Percentiles rank a stretch among this genome's conserved stretches.
phyloP scores from a whole-genome alignment of 2,797 vertebrate genomes.

The Neopelma chrysocephalum region DNA sequence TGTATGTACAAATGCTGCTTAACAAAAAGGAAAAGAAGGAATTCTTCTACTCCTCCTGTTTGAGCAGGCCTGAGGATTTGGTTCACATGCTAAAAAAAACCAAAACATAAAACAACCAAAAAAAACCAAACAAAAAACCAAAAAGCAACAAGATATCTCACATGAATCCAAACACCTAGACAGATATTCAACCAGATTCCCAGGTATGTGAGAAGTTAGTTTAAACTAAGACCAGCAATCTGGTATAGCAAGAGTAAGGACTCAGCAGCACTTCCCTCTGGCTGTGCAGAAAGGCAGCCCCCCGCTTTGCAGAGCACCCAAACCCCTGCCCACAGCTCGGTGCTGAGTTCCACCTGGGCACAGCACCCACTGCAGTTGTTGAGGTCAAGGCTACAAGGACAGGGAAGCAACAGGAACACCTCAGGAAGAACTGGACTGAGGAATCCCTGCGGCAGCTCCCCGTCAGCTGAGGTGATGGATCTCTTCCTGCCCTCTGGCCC shows the following conservation, averaged over 20 bases:
- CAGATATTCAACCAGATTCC: background rate
- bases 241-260: background rate
- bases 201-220: background rate
- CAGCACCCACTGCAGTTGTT: background rate
- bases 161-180: background rate
- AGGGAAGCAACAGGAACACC: background rate
- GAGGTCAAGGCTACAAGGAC: background rate
- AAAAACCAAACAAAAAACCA: no score
- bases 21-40: background rate
- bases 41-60: background rate
- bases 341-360: background rate
- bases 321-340: background rate
- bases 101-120: no score
- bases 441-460: background rate
- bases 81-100: background rate
- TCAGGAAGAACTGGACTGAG: background rate
- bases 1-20: background rate
- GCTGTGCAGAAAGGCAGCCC: background rate
- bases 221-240: background rate
- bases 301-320: background rate
- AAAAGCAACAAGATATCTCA: background rate
- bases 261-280: background rate
- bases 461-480: background rate
- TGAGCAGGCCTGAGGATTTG: background rate
- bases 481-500: background rate